These are phyloP conservation scores for Muscicapa striata DNA, from an alignment of 2,797 vertebrate genomes.

Conservation along the genomic window DNA sequence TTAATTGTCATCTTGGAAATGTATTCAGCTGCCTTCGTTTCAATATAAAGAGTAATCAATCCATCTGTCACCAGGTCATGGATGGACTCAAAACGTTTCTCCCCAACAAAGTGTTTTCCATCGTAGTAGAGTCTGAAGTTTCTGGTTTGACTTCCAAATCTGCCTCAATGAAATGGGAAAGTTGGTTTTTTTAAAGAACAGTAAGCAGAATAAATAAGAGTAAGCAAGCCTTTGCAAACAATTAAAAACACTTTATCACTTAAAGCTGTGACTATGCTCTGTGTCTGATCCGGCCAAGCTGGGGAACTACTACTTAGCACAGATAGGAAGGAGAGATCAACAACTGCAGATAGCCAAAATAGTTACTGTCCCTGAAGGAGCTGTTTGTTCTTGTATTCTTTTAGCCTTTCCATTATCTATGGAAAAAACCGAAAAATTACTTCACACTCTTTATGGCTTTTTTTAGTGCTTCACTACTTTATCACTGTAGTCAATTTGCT, in stretches of 20 bases:
- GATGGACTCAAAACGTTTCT: conserved; percentile 92
- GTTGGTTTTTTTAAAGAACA: conserved; percentile 73
- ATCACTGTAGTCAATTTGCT: conserved; percentile 31
- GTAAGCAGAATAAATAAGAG: conserved; percentile 72
- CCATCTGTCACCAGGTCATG: conserved; percentile 93
- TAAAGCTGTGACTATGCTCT: conserved; percentile 56
- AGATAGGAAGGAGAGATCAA: conserved; percentile 55
- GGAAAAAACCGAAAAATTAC: conserved; percentile 66
- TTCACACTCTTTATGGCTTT: conserved; percentile 29
- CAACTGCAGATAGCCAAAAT: conserved; percentile 57
- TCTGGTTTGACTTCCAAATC: conserved; percentile 96
- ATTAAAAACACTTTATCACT: conserved; percentile 55
- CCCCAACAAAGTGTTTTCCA: conserved; percentile 98
- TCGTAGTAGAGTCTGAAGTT: conserved; percentile 99
- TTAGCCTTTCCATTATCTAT: conserved; percentile 56
- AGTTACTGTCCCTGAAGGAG: conserved; percentile 54
- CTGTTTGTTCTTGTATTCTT: conserved; percentile 62
- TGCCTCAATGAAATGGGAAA: conserved; percentile 82
- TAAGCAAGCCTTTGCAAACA: conserved; percentile 71
- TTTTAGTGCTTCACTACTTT: conserved; percentile 41
- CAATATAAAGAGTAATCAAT: conserved; percentile 92
- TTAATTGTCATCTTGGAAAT: conserved; percentile 98
- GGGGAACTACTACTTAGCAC: conserved; percentile 34
- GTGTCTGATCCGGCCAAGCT: background rate
- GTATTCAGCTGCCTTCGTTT: conserved; percentile 91